These are phyloP conservation scores for Telmatherina bonti DNA, from an alignment of 2,797 vertebrate genomes.

Conservation along the genomic window DNA sequence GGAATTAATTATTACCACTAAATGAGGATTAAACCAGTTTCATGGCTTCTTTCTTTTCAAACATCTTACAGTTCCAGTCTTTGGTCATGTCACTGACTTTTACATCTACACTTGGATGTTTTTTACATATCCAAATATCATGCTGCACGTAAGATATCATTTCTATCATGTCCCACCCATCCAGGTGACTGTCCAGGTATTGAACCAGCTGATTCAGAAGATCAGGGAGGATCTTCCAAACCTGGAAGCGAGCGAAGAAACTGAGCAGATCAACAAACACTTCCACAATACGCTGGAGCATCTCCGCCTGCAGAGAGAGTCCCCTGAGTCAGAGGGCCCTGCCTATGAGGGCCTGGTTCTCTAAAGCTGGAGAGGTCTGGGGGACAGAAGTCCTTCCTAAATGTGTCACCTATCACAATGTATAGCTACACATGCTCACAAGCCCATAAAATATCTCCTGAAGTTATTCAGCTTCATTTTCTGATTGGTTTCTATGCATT, in stretches of 20 bases:
- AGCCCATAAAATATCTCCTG: constrained; percentile 40
- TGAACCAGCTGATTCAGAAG: constrained; percentile 99
- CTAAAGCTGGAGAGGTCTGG: constrained; percentile 65
- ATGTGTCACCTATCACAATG: constrained; percentile 51
- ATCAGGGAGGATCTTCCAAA: constrained; percentile 98
- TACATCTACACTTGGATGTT: no score
- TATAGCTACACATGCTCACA: constrained; percentile 40
- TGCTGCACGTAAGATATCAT: no score
- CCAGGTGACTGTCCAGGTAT: constrained; percentile 96
- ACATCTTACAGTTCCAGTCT: no score
- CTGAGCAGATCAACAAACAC: constrained; percentile 99
- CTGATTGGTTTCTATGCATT: no score
- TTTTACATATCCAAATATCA: no score
- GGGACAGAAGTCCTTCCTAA: constrained; percentile 23
- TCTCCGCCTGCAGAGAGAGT: constrained; percentile 93
- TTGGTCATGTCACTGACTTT: no score
- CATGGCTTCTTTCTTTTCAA: no score
- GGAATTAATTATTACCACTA: no score
- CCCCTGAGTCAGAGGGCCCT: constrained; percentile 93
- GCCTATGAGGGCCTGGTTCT: constrained; percentile 97
- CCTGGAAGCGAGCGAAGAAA: constrained; percentile 97
- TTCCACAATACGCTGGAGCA: constrained; percentile 99
- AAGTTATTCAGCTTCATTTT: neutral
- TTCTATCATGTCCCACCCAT: neutral
- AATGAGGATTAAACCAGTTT: no score